Evolutionary conservation across 2,888 invertebrate species (phyloP), one percentile per base, ranked within the genome.

Genomic region (Phania funesta): DNA sequence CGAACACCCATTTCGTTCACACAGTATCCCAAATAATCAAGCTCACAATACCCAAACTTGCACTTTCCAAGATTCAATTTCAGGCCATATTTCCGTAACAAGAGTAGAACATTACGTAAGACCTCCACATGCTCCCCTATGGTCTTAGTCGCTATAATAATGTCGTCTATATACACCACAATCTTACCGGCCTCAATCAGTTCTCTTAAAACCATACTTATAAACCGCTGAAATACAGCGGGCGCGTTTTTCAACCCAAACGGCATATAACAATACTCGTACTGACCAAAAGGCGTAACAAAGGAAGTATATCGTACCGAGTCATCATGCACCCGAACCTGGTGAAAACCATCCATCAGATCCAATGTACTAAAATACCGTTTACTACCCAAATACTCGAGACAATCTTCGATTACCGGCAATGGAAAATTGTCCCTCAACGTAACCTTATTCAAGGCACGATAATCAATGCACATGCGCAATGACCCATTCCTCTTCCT

Each of bases 111-210:
- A 11, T 24, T n/a, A 8, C 52, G 20, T 24, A 73, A 29, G 4
- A 73, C 11, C 18, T 44, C 26, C 0, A 29, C 24, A 11, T 73
- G 73, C 7, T 54, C 54, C 0, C 16, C 35, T 0, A 74, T 22
- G 3, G 52, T 44, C 11, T 22, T 20, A 8, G 56, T 46, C 4
- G 54, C 74, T 13, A 64, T 56, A 2, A 56, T n/a, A 8, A 74
- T 73, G 29, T 73, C 60, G 8, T 73, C 52, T 24, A 73, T 62
- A 11, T 73, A 73, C 11, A 73, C 41, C 9, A 71, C 71, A n/a
- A n/a, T n/a, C n/a, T n/a, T n/a, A n/a, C n/a, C n/a, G n/a, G n/a
- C n/a, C n/a, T n/a, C n/a, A n/a, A n/a, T n/a, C n/a, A n/a, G n/a
- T n/a, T n/a, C n/a, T n/a, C n/a, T n/a, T n/a, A n/a, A n/a, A n/a